Evolutionary conservation across 1,140 invertebrate species (phyloP).

Genomic region (Drosophila sturtevanti): DNA sequence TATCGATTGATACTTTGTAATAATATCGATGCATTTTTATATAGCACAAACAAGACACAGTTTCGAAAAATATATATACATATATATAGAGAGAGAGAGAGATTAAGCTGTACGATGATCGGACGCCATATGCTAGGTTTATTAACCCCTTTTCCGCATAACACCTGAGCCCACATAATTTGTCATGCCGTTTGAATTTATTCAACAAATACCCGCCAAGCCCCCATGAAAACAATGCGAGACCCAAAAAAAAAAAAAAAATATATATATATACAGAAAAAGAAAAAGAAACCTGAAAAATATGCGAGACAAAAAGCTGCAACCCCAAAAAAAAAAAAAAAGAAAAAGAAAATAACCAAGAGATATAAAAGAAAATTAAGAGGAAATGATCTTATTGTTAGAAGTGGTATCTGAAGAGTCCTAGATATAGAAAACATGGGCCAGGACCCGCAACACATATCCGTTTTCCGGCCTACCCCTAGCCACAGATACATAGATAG

Average conservation of each 20-base stretch:
- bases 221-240: conserved; percentile 48
- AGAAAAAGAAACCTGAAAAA: conserved; percentile 32
- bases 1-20: background rate
- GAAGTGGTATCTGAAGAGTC: conserved; percentile 39
- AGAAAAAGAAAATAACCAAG: conserved; percentile 22
- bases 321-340: conserved; percentile 58
- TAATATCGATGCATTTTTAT: background rate
- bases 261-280: background rate
- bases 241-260: conserved; percentile 23
- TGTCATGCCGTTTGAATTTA: conserved; percentile 78
- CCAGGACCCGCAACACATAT: conserved; percentile 59
- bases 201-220: conserved; percentile 64
- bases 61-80: conserved; percentile 17
- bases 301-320: conserved; percentile 55
- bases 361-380: conserved; percentile 37
- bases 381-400: conserved; percentile 63
- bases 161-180: conserved; percentile 81
- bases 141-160: conserved; percentile 72
- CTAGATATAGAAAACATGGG: conserved; percentile 1
- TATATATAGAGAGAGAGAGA: background rate
- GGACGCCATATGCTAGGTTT: conserved; percentile 52
- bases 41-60: background rate
- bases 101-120: background rate
- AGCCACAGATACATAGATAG: conserved; percentile 22
- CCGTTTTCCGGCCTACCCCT: conserved; percentile 78